phyloP scores from a whole-genome alignment of 2,113 vertebrate genomes.

The Malaclemys terrapin region DNA sequence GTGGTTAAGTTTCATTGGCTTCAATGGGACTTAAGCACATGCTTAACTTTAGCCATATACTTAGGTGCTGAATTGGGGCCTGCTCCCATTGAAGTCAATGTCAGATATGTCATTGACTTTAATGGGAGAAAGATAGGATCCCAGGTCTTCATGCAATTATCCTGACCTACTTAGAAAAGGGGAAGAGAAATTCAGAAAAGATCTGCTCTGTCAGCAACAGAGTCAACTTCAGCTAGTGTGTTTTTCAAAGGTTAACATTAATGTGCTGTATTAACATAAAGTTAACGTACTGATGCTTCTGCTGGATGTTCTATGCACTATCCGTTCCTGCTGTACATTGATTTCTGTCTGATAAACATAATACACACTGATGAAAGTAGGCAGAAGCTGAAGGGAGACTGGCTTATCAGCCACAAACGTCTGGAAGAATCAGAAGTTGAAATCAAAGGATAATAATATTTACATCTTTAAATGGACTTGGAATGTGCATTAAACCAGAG shows the following conservation, averaged over 20 bases:
- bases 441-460: conserved; percentile 65
- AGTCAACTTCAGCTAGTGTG: neutral
- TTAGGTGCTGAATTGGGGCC: conserved; percentile 35
- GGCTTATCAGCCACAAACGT: conserved; percentile 38
- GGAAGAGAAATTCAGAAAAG: conserved; percentile 17
- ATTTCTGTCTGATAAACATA: conserved; percentile 42
- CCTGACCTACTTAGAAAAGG: conserved; percentile 6
- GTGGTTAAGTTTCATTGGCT: neutral
- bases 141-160: conserved; percentile 41
- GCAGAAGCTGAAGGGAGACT: conserved; percentile 48
- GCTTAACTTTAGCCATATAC: neutral
- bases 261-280: conserved; percentile 4
- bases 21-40: conserved; percentile 4
- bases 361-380: conserved; percentile 33
- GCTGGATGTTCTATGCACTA: neutral
- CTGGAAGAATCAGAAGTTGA: conserved; percentile 46
- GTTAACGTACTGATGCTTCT: conserved; percentile 3
- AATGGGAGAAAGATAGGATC: neutral
- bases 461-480: conserved; percentile 53
- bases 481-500: neutral
- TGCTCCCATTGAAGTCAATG: neutral
- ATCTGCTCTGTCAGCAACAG: conserved; percentile 32
- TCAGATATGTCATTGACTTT: neutral
- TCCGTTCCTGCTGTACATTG: neutral
- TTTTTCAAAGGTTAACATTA: conserved; percentile 24